Base-by-base conservation (phyloP, 2,888 invertebrate species). In the Metallyticus violacea region DNA sequence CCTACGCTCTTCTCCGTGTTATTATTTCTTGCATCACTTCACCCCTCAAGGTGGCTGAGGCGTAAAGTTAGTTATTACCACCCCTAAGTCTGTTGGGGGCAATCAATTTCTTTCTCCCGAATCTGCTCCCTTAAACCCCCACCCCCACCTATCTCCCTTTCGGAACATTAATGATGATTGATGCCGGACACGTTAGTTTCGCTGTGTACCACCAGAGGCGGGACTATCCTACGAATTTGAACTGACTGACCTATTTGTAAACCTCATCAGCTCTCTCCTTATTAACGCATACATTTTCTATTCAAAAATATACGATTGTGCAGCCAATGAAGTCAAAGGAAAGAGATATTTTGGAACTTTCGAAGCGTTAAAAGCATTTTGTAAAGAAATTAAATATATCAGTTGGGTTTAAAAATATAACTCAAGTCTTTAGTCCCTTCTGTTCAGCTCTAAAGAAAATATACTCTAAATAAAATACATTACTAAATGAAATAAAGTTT, bases 141-240 rank as follows among this genome's bases (percentile, higher is more conserved):
- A 9, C 76, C 22, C 76, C 22, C 76, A 9, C 22, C 76, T 62
- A 7, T 62, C 76, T 62, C 78, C 26, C 78, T 78, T n/a, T 78
- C 78, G 40, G 9, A 76, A 76, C 82, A 82, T 82, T 82, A 82
- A 82, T 82, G 82, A 82, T 76, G 82, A 82, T 82, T 82, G 82
- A 82, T 82, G 76, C 26, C 26, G 76, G 82, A 26, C 82, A 76
- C 76, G 76, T 82, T 82, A 82, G 40, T 62, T 62, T 9, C 40
- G 15, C 40, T 62, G 15, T 62, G 15, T 22, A 62, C 40, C 40
- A 4, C 40, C 15, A 62, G 40, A 22, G 15, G 40, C 40, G 15
- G 15, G n/a, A 22, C 30, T 25, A 25, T 7, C 7, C 62, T 7
- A 76, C 27, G 62, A 26, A 22, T 22, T 62, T 4, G 62, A 40